phyloP scores from a whole-genome alignment of 2,888 invertebrate genomes.

The Pheosia tremula region DNA sequence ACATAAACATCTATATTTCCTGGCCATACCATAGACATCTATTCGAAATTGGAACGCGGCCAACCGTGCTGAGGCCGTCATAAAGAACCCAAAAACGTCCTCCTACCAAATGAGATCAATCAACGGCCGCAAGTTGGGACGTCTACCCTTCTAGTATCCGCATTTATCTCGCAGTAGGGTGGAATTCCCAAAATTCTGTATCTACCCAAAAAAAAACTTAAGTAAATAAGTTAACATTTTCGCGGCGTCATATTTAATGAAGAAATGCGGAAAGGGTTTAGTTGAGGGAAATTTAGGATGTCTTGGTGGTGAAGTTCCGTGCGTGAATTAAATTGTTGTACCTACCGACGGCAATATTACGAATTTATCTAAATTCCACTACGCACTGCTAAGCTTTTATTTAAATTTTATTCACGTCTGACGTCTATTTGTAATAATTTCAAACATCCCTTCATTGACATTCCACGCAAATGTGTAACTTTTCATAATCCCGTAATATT shows the following conservation, averaged over 20 bases:
- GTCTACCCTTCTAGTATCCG: conserved; percentile 21
- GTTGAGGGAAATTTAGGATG: neutral
- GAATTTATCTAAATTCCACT: no score
- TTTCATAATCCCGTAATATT: no score
- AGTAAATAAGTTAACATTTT: conserved; percentile 14
- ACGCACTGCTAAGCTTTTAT: no score
- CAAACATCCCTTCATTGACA: no score
- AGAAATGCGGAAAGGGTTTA: conserved; percentile 6
- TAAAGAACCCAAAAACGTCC: neutral
- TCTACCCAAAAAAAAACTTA: conserved; percentile 11
- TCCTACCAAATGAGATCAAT: conserved; percentile 16
- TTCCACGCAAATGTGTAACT: no score
- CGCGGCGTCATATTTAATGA: conserved; percentile 17
- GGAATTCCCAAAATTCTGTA: conserved; percentile 7
- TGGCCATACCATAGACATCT: neutral
- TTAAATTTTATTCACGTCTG: no score
- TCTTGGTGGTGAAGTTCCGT: neutral
- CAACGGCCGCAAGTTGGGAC: conserved; percentile 20
- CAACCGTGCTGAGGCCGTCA: neutral
- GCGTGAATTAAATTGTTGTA: neutral
- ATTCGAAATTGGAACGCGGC: conserved; percentile 2
- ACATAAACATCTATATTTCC: no score
- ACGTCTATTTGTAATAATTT: no score
- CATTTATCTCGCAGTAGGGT: conserved; percentile 11
- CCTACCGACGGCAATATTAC: no score